These are phyloP conservation scores for Ptyas mucosa DNA, from an alignment of 2,113 vertebrate species.

Conservation along the genomic window DNA sequence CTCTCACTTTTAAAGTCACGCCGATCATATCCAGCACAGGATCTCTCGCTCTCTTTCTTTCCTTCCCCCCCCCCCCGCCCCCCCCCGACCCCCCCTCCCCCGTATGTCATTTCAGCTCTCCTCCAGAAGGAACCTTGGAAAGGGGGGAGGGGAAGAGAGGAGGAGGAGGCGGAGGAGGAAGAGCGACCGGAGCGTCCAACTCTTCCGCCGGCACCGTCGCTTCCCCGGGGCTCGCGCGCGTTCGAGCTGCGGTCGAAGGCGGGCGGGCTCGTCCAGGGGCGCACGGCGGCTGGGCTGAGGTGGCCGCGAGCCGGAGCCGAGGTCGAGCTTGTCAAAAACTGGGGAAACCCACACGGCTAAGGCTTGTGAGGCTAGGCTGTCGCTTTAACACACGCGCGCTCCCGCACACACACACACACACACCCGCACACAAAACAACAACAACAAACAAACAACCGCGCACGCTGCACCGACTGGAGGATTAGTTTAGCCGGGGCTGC, in stretches of 20 bases:
- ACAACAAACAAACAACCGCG: not conserved
- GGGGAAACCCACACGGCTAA: conserved; percentile 60
- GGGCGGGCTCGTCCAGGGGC: conserved; percentile 68
- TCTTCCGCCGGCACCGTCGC: conserved; percentile 58
- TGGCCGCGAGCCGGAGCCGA: conserved; percentile 52
- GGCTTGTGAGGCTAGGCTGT: conserved; percentile 67
- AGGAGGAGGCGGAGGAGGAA: not conserved
- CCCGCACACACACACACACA: not conserved
- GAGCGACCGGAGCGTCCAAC: conserved; percentile 52
- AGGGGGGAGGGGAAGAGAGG: not conserved
- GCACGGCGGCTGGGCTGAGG: conserved; percentile 44
- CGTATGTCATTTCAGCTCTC: conserved; percentile 20
- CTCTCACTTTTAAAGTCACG: conserved; percentile 39
- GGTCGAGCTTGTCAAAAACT: conserved; percentile 74
- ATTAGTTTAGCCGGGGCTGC: conserved; percentile 77
- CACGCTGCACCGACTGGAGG: conserved; percentile 65
- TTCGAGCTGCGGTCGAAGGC: conserved; percentile 16
- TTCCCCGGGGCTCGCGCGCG: conserved; percentile 54
- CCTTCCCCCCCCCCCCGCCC: not conserved
- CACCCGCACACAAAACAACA: not conserved
- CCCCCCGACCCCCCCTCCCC: conserved; percentile 53
- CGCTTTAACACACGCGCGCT: conserved; percentile 46
- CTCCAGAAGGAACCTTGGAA: conserved; percentile 63
- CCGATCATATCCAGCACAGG: not conserved
- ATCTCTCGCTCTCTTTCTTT: conserved; percentile 14